Evolutionary conservation across 2,888 invertebrate genomes (phyloP), one percentile per base, ranked within the genome.

Genomic region (Torymus aiolomorphi): DNA sequence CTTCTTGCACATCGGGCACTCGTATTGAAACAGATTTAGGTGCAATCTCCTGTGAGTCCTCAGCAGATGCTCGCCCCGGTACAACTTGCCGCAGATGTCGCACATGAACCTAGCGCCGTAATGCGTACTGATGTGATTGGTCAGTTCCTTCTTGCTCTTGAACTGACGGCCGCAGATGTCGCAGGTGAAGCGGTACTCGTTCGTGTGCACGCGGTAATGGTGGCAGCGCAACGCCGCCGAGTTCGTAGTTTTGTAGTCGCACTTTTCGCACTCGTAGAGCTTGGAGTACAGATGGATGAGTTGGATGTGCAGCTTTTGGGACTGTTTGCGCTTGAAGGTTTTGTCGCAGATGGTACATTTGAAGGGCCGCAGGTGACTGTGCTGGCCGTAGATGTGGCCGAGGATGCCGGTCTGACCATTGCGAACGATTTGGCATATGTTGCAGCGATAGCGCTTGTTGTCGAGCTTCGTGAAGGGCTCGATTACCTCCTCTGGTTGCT

Each of bases 171-270:
- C 85, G 20, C 88, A 88, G 18, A 85, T 84, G 16, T 87, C 86
- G 72, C 88, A 88, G 3, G 84, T 83, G 77, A 86, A 87, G 31
- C 84, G 85, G 59, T 85, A 87, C 24, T 87, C 86, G 16, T 85
- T 83, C 0, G 85, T 86, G 51, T 81, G 81, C 12, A 67, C 31
- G 0, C 75, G n/a, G 20, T 75, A 66, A 14, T 16, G 10, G 78
- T 90, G 90, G 2, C 87, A 88, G 31, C 87, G 87, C 1, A 90
- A 78, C 0, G 88, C 86, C 0, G 86, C 84, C 12, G 88, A 88
- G 12, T 88, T 88, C 3, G 78, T 81, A 0, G 88, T 87, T 14
- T 87, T 87, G 73, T 87, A 89, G n/a, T 83, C 81, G 75, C 90
- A 90, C 49, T 88, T 87, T 72, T 88, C 86, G 82, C 90, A 90